Percentiles rank a stretch among this genome's conserved stretches.
Conservation (phyloP, 2,888 invertebrate species). For the Chrysolina haemoptera region DNA sequence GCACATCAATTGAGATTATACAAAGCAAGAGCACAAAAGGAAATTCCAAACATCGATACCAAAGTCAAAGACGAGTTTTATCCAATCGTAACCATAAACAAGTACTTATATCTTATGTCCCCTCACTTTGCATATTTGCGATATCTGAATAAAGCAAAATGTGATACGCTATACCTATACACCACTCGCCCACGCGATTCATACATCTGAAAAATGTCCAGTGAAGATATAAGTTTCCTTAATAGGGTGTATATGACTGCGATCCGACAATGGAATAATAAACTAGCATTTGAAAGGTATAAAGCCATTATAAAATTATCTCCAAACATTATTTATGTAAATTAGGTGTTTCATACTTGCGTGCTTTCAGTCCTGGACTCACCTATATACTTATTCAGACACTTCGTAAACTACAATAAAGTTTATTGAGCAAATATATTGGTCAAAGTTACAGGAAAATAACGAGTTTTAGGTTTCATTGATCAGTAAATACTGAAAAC, state of each 20-base stretch:
- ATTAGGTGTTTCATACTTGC: conserved; percentile 29
- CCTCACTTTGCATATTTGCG: neutral
- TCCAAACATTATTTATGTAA: conserved; percentile 43
- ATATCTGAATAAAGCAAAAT: neutral
- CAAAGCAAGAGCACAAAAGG: no score
- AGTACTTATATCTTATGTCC: neutral
- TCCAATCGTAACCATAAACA: neutral
- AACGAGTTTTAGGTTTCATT: conserved; percentile 17
- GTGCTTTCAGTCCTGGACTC: conserved; percentile 15
- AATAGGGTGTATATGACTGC: conserved; percentile 8
- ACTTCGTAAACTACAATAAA: conserved; percentile 21
- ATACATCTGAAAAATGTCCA: neutral
- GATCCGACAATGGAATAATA: conserved; percentile 21
- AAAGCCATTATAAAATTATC: conserved; percentile 37
- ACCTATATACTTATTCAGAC: conserved; percentile 22
- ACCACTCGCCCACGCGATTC: neutral
- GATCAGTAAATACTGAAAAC: neutral
- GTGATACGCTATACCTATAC: neutral
- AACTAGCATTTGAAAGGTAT: conserved; percentile 27
- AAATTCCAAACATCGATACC: no score
- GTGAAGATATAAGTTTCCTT: conserved; percentile 6
- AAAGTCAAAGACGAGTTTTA: neutral
- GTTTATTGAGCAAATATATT: conserved; percentile 17
- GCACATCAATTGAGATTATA: no score
- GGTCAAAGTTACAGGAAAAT: conserved; percentile 15